A percentile compares a stretch with the other conserved stretches of the same genome.
phyloP scores from a whole-genome alignment of 2,888 invertebrate genomes.

The Caenorhabditis angaria region DNA sequence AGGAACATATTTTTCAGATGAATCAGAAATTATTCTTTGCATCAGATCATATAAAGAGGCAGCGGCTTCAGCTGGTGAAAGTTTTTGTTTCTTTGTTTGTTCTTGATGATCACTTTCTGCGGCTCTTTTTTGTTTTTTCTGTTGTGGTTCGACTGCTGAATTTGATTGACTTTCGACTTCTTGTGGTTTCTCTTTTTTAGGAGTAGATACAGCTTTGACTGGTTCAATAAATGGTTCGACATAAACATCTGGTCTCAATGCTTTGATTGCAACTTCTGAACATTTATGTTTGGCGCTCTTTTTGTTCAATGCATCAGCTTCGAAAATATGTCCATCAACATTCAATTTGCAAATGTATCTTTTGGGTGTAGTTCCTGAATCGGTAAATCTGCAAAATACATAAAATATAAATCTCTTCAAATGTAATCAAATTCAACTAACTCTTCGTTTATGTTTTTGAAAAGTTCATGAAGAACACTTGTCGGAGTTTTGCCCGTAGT shows the following conservation, averaged over 20 bases:
- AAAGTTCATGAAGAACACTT: constrained; percentile 48
- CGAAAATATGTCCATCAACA: constrained; percentile 21
- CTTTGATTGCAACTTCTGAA: constrained; percentile 33
- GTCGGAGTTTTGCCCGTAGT: constrained; percentile 46
- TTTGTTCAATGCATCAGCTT: constrained; percentile 41
- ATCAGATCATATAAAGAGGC: constrained; percentile 40
- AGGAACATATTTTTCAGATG: constrained; percentile 21
- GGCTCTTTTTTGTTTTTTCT: constrained; percentile 14
- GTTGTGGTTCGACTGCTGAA: neutral
- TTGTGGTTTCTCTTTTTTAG: constrained; percentile 14
- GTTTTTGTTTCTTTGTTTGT: constrained; percentile 16
- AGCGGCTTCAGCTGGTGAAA: constrained; percentile 41
- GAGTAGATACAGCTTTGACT: constrained; percentile 14
- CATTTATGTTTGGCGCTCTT: constrained; percentile 49
- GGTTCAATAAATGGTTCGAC: constrained; percentile 40
- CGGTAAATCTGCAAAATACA: constrained; percentile 17
- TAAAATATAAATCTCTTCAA: neutral
- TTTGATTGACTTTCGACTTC: neutral
- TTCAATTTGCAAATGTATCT: constrained; percentile 35
- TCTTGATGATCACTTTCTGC: neutral
- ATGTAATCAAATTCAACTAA: constrained; percentile 11
- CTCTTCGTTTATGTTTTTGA: constrained; percentile 41
- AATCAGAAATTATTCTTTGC: constrained; percentile 35
- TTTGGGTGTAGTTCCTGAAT: constrained; percentile 22
- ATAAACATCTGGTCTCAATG: constrained; percentile 47